Percentiles rank a stretch among this genome's conserved stretches.
phyloP scores from a whole-genome alignment of 2,888 invertebrate species.

The Pycnomerus fuliginosus region DNA sequence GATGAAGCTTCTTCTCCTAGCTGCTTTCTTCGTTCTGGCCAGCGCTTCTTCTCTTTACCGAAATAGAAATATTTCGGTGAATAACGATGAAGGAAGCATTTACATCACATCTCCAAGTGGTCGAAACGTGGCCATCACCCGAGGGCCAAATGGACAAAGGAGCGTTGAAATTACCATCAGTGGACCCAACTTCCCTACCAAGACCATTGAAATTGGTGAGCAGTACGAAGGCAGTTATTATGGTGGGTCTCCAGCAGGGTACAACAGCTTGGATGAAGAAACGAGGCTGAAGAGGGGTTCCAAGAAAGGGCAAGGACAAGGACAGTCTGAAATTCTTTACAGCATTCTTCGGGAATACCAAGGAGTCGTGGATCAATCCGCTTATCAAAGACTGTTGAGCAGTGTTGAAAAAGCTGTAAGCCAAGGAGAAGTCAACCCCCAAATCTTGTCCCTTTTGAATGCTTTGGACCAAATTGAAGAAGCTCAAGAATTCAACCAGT shows the following conservation, averaged over 20 bases:
- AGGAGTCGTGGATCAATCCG: constrained; percentile 26
- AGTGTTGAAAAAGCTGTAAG: constrained; percentile 26
- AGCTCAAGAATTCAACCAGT: not conserved
- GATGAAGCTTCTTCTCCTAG: constrained; percentile 31
- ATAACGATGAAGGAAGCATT: constrained; percentile 34
- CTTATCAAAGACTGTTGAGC: constrained; percentile 28
- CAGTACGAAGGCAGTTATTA: constrained; percentile 9
- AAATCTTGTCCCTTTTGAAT: constrained; percentile 22
- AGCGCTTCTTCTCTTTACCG: constrained; percentile 22
- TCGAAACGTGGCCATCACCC: constrained; percentile 28
- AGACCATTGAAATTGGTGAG: constrained; percentile 31
- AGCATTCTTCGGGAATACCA: constrained; percentile 30
- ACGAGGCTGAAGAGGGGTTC: constrained; percentile 15
- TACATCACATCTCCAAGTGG: constrained; percentile 26
- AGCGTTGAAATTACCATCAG: constrained; percentile 29
- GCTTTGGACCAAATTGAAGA: not conserved
- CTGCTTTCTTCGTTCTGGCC: constrained; percentile 19
- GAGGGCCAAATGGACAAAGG: constrained; percentile 26
- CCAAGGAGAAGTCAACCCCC: constrained; percentile 25
- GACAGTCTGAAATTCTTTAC: constrained; percentile 24
- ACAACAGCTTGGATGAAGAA: constrained; percentile 10
- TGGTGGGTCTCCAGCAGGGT: constrained; percentile 3
- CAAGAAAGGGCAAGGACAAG: constrained; percentile 9
- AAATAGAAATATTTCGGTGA: constrained; percentile 23
- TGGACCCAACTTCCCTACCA: constrained; percentile 27